These are phyloP conservation scores for Pampusana beccarii DNA, from an alignment of 2,113 vertebrate genomes.

Conservation along the genomic window DNA sequence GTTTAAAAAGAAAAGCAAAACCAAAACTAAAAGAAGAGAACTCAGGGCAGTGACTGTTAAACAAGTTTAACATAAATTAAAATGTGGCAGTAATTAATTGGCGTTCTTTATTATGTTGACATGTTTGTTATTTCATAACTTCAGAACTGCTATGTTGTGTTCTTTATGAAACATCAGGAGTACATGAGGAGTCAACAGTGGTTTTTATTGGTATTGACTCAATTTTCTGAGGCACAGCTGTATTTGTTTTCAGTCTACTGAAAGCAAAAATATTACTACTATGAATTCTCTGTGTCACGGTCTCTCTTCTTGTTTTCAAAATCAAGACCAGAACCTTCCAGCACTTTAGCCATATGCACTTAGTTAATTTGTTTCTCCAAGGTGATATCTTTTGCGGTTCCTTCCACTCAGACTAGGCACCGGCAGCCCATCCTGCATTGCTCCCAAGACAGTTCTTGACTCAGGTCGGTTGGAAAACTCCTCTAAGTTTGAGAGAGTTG, in stretches of 20 bases:
- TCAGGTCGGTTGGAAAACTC: neutral
- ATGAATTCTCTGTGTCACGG: neutral
- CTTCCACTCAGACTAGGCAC: neutral
- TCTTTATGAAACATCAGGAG: neutral
- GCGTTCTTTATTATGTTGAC: neutral
- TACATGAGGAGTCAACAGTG: neutral
- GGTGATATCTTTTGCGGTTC: rapidly evolving
- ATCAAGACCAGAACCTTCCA: neutral
- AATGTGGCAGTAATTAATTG: neutral
- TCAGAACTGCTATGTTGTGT: neutral
- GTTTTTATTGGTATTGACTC: neutral
- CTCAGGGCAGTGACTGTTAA: neutral
- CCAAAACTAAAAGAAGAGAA: neutral
- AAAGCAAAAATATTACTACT: neutral
- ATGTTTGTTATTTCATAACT: neutral
- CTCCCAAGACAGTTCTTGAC: neutral
- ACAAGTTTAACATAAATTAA: neutral
- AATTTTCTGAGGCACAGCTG: neutral
- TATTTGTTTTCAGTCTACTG: neutral
- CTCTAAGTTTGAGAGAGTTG: neutral
- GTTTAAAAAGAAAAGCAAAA: neutral
- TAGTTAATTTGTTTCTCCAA: neutral
- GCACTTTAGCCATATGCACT: neutral
- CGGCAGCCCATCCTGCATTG: neutral
- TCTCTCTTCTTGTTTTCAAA: neutral